Percentiles rank a stretch among this genome's conserved stretches.
phyloP scores from a whole-genome alignment of 2,888 invertebrate genomes.

The Clostera curtula region DNA sequence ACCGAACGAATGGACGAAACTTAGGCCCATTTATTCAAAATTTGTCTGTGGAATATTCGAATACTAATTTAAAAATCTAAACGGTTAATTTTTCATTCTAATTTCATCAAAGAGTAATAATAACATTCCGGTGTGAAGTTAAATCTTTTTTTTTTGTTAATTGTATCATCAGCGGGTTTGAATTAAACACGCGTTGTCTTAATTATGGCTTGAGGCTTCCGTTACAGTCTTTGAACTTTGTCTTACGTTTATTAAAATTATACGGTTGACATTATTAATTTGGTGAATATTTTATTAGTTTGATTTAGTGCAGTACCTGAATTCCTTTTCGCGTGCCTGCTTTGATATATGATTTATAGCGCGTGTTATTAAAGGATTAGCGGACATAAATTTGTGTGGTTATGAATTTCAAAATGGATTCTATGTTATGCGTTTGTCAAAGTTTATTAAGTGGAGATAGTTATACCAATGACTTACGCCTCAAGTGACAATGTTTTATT shows the following conservation, averaged over 20 bases:
- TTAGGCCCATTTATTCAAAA: constrained; percentile 8
- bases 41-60: constrained; percentile 13
- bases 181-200: constrained; percentile 24
- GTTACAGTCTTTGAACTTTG: constrained; percentile 18
- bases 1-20: constrained; percentile 2
- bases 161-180: constrained; percentile 21
- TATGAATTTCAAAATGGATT: no score
- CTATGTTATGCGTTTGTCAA: no score
- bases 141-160: constrained; percentile 16
- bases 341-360: no score
- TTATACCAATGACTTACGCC: no score
- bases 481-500: no score
- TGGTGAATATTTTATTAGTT: neutral
- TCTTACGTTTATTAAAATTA: constrained; percentile 16
- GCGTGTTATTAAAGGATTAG: no score
- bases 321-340: no score
- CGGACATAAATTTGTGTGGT: no score
- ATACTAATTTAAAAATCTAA: constrained; percentile 8
- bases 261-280: constrained; percentile 7
- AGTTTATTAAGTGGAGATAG: no score
- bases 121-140: constrained; percentile 12
- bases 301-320: constrained; percentile 2
- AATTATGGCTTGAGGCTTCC: constrained; percentile 21
- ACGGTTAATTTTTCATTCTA: constrained; percentile 10
- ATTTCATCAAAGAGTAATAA: constrained; percentile 14